These are phyloP conservation scores for Petaurus breviceps DNA, from an alignment of 2,113 vertebrate genomes.

Conservation along the genomic window DNA sequence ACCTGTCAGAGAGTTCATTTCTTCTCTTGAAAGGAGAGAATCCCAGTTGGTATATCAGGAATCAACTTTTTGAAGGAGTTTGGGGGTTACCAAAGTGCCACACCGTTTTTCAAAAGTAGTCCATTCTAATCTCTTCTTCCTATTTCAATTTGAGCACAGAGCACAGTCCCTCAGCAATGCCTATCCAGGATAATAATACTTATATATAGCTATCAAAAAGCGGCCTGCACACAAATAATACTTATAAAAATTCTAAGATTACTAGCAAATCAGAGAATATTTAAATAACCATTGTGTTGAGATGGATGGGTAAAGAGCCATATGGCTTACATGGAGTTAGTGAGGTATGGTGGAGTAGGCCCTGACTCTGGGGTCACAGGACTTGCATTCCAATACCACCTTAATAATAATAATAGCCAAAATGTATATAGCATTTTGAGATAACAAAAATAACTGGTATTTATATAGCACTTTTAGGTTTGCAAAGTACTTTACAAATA, in stretches of 20 bases:
- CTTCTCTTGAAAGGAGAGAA: neutral
- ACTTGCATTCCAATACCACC: neutral
- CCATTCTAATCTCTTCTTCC: neutral
- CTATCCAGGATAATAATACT: neutral
- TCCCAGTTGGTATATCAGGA: neutral
- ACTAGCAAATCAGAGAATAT: neutral
- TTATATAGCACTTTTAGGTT: neutral
- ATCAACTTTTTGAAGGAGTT: neutral
- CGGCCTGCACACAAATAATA: neutral
- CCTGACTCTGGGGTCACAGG: neutral
- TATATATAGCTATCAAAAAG: neutral
- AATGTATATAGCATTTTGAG: neutral
- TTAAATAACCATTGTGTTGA: neutral
- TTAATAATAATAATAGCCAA: neutral
- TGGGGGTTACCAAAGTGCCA: neutral
- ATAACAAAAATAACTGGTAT: neutral
- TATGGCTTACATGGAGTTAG: neutral
- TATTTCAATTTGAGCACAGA: neutral
- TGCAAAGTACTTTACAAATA: neutral
- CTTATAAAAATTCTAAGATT: neutral
- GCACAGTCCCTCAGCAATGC: neutral
- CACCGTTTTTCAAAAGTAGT: neutral
- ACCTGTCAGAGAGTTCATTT: neutral
- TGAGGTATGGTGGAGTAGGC: neutral
- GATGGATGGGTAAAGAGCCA: neutral